A percentile compares a stretch with the other conserved stretches of the same genome.
Conservation (phyloP, 2,888 invertebrate species). For the Trachelus iudaicus region DNA sequence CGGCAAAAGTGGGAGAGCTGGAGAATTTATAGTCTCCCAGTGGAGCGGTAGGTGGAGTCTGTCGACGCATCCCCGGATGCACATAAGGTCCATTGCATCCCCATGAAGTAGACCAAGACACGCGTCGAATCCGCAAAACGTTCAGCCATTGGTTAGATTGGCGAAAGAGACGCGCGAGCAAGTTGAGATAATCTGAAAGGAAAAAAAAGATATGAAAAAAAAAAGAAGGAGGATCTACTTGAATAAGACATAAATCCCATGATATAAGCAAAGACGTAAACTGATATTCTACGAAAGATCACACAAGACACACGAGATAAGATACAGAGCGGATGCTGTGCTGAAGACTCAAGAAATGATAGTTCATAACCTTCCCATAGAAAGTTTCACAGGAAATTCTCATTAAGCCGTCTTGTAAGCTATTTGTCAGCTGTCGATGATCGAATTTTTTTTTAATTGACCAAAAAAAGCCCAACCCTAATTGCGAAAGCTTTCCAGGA, state of each 20-base stretch:
- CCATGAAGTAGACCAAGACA: neutral
- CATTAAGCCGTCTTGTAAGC: neutral
- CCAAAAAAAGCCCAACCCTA: neutral
- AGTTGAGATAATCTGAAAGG: neutral
- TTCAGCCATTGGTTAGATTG: neutral
- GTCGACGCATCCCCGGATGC: constrained; percentile 32
- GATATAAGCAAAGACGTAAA: neutral
- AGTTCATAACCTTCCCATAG: neutral
- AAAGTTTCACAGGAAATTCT: neutral
- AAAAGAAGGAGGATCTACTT: neutral
- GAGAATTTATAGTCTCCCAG: constrained; percentile 41
- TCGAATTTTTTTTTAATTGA: neutral
- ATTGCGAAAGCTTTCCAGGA: neutral
- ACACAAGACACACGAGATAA: neutral
- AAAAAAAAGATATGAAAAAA: neutral
- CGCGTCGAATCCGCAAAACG: neutral
- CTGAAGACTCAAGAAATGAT: neutral
- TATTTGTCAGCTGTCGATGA: neutral
- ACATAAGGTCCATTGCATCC: constrained; percentile 7
- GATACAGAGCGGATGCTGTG: neutral
- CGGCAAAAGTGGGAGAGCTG: constrained; percentile 53
- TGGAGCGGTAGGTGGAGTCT: constrained; percentile 18
- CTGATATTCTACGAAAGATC: neutral
- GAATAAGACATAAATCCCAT: neutral
- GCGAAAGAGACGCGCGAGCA: neutral